Conservation (phyloP, 2,888 invertebrate genomes). For the Camponotus fellah region DNA sequence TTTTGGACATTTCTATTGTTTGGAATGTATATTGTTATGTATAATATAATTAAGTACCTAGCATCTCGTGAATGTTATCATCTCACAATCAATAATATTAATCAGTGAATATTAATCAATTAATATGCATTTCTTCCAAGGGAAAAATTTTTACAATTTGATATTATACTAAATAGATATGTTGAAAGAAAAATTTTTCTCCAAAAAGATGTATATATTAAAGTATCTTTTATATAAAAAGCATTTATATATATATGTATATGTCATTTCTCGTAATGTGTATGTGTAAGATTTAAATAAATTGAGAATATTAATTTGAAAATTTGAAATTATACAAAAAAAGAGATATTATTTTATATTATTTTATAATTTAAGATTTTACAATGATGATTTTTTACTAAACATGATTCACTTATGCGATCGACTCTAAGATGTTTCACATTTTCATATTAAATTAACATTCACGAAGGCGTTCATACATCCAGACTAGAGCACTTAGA, state of each 20-base stretch:
- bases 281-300: conserved; percentile 6
- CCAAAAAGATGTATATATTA: neutral
- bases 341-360: neutral
- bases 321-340: conserved; percentile 3
- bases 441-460: conserved; percentile 33
- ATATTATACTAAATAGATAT: neutral
- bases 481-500: conserved; percentile 34
- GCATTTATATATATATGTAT: neutral
- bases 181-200: neutral
- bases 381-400: conserved; percentile 2
- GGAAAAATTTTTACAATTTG: neutral
- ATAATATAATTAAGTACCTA: conserved; percentile 21
- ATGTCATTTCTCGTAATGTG: neutral
- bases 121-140: neutral
- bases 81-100: neutral
- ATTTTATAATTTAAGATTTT: conserved; percentile 13
- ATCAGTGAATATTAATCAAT: neutral
- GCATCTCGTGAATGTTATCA: neutral
- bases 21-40: neutral
- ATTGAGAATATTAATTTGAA: neutral
- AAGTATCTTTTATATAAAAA: neutral
- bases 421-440: neutral
- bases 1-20: conserved; percentile 10
- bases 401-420: neutral
- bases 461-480: conserved; percentile 25